phyloP scores from a whole-genome alignment of 2,113 vertebrate genomes.

The Triplophysa dalaica region DNA sequence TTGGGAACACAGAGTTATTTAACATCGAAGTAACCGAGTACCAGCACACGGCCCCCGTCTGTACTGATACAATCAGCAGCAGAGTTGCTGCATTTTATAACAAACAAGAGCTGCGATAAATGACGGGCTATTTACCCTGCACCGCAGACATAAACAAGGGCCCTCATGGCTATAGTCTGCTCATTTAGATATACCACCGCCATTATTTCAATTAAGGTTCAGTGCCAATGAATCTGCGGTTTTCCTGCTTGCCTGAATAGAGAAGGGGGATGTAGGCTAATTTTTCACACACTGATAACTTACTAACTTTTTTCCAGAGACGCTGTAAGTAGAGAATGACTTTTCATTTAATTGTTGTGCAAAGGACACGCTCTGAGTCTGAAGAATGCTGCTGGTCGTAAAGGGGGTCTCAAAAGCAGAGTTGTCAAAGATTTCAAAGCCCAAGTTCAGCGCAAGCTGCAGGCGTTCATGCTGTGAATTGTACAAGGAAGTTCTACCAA shows the following conservation, averaged over 20 bases:
- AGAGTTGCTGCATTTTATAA: constrained; percentile 70
- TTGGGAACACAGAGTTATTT: constrained; percentile 25
- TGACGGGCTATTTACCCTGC: constrained; percentile 65
- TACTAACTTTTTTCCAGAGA: constrained; percentile 49
- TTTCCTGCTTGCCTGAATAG: constrained; percentile 59
- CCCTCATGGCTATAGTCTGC: constrained; percentile 68
- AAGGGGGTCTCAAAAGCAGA: not conserved
- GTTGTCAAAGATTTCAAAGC: constrained; percentile 17
- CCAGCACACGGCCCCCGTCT: constrained; percentile 52
- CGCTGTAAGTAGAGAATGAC: constrained; percentile 27
- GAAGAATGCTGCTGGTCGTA: constrained; percentile 13
- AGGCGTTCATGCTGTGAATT: constrained; percentile 30
- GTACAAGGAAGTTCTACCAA: constrained; percentile 18
- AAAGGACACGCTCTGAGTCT: not conserved
- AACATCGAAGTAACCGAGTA: constrained; percentile 30
- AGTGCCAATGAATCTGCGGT: constrained; percentile 73
- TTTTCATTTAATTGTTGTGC: constrained; percentile 21
- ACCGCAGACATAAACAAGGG: constrained; percentile 78
- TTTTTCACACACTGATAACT: constrained; percentile 34
- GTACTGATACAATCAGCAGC: constrained; percentile 73
- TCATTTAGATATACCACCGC: constrained; percentile 74
- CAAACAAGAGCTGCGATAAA: constrained; percentile 74
- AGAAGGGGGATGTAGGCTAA: constrained; percentile 58
- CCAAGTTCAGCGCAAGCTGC: constrained; percentile 25
- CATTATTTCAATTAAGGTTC: constrained; percentile 76